phyloP scores from a whole-genome alignment of 2,797 vertebrate genomes.

The Alcedo atthis region DNA sequence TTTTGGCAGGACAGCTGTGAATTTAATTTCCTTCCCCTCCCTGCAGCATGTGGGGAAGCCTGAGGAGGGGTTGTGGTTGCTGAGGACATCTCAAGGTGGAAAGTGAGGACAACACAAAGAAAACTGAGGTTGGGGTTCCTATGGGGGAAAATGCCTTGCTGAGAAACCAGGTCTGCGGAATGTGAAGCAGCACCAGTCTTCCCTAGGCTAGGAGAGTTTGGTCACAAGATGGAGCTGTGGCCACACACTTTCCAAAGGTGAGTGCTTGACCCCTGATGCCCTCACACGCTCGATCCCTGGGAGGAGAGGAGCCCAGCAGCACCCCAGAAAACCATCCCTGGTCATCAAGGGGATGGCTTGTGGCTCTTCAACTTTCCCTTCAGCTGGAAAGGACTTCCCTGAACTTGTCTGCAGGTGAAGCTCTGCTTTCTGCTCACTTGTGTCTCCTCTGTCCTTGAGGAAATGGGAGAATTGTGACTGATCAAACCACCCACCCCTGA shows the following conservation, averaged over 20 bases:
- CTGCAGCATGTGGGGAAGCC: background rate
- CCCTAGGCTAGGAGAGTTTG: background rate
- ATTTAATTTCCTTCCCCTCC: background rate
- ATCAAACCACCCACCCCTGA: background rate
- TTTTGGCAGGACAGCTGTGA: background rate
- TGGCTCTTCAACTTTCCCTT: background rate
- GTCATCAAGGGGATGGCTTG: fast-evolving
- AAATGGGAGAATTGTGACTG: background rate
- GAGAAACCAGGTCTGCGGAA: background rate
- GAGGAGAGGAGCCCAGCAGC: background rate
- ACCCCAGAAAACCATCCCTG: background rate
- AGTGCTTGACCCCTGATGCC: fast-evolving
- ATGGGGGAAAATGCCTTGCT: background rate
- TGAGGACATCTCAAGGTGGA: background rate
- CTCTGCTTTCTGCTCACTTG: background rate
- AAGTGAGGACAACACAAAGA: fast-evolving
- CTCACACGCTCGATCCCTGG: background rate
- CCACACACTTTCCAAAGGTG: background rate
- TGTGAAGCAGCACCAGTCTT: background rate
- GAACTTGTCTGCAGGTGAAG: background rate
- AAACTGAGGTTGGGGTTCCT: background rate
- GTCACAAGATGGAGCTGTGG: constrained; percentile 34
- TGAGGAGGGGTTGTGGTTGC: background rate
- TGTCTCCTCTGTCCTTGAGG: background rate
- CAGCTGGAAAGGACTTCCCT: background rate